Percentiles rank a stretch among this genome's conserved stretches.
These are phyloP conservation scores for Carassius carassius DNA, from an alignment of 2,113 vertebrate species.

Conservation along the genomic window DNA sequence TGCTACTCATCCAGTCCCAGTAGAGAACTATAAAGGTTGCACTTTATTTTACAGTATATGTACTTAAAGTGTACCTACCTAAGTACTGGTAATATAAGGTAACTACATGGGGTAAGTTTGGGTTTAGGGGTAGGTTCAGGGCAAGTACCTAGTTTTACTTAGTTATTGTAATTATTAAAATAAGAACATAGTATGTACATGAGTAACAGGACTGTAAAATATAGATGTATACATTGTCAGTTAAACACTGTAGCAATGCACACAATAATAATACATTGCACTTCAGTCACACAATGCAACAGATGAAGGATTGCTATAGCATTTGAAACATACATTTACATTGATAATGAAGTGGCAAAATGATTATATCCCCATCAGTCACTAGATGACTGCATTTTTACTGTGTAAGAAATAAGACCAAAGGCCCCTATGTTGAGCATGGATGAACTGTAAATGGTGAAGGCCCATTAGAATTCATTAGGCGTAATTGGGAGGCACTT, in stretches of 20 bases:
- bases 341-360: not conserved
- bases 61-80: too few species aligned
- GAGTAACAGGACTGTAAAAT: too few species aligned
- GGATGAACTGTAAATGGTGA: slow-evolving; percentile 52
- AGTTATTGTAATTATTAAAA: too few species aligned
- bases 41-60: too few species aligned
- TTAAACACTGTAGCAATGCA: not conserved
- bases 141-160: too few species aligned
- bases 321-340: not conserved
- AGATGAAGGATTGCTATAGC: not conserved
- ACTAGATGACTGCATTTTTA: slow-evolving; percentile 25
- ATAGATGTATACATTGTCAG: not conserved
- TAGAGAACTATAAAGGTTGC: not conserved
- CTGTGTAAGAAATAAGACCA: slow-evolving; percentile 40
- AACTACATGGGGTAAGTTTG: too few species aligned
- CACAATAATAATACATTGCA: not conserved
- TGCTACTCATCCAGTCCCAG: not conserved
- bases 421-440: slow-evolving; percentile 49
- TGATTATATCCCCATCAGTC: slow-evolving; percentile 3
- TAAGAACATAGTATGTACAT: too few species aligned
- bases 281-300: not conserved
- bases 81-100: too few species aligned
- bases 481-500: slow-evolving; percentile 60
- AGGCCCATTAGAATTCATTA: slow-evolving; percentile 62
- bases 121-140: too few species aligned